Evolutionary conservation across 2,888 invertebrate genomes (phyloP).

Genomic region (Eustalomyia histrio): DNA sequence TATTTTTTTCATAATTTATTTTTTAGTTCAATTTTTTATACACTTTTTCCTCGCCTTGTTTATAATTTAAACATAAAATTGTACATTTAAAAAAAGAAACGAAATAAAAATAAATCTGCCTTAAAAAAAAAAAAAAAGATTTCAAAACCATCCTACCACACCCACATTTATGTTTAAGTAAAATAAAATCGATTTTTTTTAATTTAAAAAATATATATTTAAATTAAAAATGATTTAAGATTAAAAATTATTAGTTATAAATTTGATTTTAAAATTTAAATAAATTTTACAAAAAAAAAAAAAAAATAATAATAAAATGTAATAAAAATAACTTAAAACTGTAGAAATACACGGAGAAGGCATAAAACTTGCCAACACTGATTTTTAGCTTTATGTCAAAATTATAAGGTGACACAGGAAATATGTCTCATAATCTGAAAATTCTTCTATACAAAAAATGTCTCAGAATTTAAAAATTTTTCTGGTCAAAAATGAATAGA

Average conservation of each 20-base stretch:
- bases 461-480: no score
- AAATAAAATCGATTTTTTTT: constrained; percentile 1
- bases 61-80: constrained; percentile 43
- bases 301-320: constrained; percentile 18
- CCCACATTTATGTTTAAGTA: constrained; percentile 22
- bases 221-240: constrained; percentile 27
- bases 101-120: constrained; percentile 62
- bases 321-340: constrained; percentile 1
- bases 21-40: constrained; percentile 69
- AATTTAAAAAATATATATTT: constrained; percentile 24
- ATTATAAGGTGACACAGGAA: no score
- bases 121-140: constrained; percentile 4
- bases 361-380: no score
- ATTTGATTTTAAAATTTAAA: constrained; percentile 47
- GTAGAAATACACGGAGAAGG: no score
- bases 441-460: no score
- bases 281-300: constrained; percentile 50
- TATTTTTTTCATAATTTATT: constrained; percentile 57
- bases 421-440: no score
- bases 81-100: constrained; percentile 64
- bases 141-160: constrained; percentile 7
- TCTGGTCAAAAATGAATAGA: no score
- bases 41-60: constrained; percentile 60
- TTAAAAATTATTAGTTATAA: constrained; percentile 41
- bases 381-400: no score